A percentile compares a stretch with the other conserved stretches of the same genome.
Evolutionary conservation across 2,797 vertebrate genomes (phyloP).

Genomic region (Ibycter americanus): DNA sequence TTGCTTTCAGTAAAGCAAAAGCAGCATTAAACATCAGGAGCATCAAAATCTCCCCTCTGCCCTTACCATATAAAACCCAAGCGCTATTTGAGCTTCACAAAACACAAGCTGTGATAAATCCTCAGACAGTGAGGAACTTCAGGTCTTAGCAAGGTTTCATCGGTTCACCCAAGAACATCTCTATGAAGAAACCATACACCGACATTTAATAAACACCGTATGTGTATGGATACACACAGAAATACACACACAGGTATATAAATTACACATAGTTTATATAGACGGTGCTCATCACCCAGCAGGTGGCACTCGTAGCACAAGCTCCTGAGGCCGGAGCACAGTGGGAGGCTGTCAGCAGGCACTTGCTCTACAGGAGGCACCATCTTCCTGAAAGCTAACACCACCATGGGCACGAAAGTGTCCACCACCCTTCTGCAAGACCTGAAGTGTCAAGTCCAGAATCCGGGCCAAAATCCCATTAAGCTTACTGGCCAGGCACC

Average conservation of each 20-base stretch:
- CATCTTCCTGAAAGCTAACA: background rate
- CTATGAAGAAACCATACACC: background rate
- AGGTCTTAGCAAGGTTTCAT: background rate
- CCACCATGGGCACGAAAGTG: fast-evolving
- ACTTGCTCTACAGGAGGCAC: background rate
- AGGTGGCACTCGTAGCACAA: slow-evolving; percentile 47
- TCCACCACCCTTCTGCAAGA: background rate
- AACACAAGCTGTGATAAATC: background rate
- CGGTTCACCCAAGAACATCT: background rate
- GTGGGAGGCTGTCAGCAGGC: background rate
- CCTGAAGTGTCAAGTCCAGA: background rate
- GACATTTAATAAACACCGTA: background rate
- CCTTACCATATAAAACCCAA: background rate
- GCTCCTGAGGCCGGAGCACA: background rate
- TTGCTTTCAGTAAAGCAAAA: background rate
- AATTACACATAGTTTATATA: background rate
- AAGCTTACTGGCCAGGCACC: background rate
- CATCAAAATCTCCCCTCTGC: background rate
- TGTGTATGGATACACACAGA: background rate
- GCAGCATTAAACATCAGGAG: background rate
- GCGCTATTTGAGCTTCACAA: background rate
- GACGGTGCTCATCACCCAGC: slow-evolving; percentile 15
- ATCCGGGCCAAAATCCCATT: background rate
- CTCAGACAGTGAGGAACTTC: background rate
- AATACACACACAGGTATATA: background rate